Percentiles rank a stretch among this genome's conserved stretches.
Evolutionary conservation across 2,797 vertebrate genomes (phyloP).

Genomic region (Argyrosomus regius): DNA sequence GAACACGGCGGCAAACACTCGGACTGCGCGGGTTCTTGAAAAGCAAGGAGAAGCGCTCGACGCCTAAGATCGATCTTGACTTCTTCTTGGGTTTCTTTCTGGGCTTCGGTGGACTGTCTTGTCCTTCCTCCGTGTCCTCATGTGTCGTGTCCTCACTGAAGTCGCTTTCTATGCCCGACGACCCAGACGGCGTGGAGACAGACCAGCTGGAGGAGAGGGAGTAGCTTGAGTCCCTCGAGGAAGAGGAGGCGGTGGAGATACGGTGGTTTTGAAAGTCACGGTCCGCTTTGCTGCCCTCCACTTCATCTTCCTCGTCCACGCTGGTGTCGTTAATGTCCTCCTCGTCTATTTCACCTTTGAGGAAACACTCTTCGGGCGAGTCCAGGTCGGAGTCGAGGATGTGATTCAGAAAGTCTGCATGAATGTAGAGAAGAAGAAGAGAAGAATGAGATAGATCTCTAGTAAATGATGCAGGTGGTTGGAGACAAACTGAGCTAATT

Average conservation of each 20-base stretch:
- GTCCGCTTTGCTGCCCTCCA: slow-evolving; percentile 66
- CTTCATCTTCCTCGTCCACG: slow-evolving; percentile 73
- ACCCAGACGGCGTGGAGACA: slow-evolving; percentile 86
- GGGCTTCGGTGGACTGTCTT: slow-evolving; percentile 30
- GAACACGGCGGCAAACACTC: slow-evolving; percentile 82
- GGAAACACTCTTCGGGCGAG: slow-evolving; percentile 61
- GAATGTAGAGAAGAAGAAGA: neutral
- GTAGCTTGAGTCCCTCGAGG: slow-evolving; percentile 84
- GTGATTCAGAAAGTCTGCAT: slow-evolving; percentile 88
- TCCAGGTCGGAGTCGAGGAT: slow-evolving; percentile 85
- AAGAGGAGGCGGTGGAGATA: slow-evolving; percentile 80
- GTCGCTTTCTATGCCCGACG: slow-evolving; percentile 92
- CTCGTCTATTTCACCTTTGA: slow-evolving; percentile 62
- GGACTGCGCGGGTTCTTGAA: slow-evolving; percentile 85
- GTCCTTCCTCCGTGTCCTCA: slow-evolving; percentile 87
- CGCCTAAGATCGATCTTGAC: slow-evolving; percentile 81
- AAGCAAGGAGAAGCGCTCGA: slow-evolving; percentile 86
- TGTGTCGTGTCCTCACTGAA: slow-evolving; percentile 87
- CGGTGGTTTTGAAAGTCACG: slow-evolving; percentile 65
- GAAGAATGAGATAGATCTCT: neutral
- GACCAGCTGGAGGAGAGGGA: slow-evolving; percentile 84
- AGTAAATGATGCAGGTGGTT: neutral
- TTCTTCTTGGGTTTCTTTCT: slow-evolving; percentile 83
- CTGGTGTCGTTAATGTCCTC: slow-evolving; percentile 61
- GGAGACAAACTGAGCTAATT: slow-evolving; percentile 52